A percentile compares a stretch with the other conserved stretches of the same genome.
phyloP scores from a whole-genome alignment of 2,888 invertebrate species.

The Arctia plantaginis region DNA sequence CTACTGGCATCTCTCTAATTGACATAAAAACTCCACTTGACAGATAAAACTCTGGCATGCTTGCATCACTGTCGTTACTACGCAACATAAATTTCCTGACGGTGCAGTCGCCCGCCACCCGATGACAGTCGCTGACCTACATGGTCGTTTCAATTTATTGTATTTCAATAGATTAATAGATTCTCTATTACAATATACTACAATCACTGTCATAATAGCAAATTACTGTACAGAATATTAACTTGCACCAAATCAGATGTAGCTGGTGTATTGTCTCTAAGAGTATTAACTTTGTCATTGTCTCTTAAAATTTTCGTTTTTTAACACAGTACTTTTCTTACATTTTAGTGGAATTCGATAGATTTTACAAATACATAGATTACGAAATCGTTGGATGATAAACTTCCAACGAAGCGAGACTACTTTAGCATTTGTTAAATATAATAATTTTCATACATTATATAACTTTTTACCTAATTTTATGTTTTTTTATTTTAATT shows the following conservation, averaged over 20 bases:
- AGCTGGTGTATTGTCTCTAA: neutral
- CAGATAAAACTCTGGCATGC: conserved; percentile 58
- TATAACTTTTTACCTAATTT: neutral
- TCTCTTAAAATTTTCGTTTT: neutral
- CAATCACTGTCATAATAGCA: conserved; percentile 23
- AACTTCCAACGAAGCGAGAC: too few species aligned
- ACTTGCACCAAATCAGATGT: conserved; percentile 11
- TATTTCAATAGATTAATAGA: conserved; percentile 45
- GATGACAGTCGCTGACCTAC: conserved; percentile 63
- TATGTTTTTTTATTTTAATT: neutral
- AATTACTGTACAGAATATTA: conserved; percentile 15
- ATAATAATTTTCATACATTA: neutral
- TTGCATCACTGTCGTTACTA: conserved; percentile 66
- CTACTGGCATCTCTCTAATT: conserved; percentile 68
- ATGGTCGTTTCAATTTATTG: conserved; percentile 63
- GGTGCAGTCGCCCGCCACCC: conserved; percentile 27
- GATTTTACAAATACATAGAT: neutral
- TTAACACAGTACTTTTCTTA: neutral
- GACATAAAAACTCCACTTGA: conserved; percentile 52
- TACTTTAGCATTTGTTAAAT: neutral
- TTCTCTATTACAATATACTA: conserved; percentile 29
- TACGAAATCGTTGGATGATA: neutral
- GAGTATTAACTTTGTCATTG: neutral
- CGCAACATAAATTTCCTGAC: conserved; percentile 70
- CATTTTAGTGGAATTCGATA: neutral